Evolutionary conservation across 2,797 vertebrate species (phyloP), one percentile per base, ranked within the genome.

Genomic region (Botia almorhae): DNA sequence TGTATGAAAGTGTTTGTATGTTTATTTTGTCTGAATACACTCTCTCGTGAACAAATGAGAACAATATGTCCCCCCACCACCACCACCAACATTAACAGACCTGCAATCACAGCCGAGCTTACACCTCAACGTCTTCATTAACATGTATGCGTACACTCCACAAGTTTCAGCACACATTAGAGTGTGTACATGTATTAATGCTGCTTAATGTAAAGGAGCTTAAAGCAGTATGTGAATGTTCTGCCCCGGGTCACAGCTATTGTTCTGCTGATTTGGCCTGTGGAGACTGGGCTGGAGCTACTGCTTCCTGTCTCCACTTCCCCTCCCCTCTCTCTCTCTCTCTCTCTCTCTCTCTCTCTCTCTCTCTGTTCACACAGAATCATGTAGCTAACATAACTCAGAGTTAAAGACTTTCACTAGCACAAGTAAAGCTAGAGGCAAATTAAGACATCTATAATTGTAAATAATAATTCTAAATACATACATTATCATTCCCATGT

Each of bases 221-320:
- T 69, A 39, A 65, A 60, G 7, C 73, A 50, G 64, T 63, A 63
- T 78, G 74, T 85, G 81, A 91, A 90, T 90, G 72, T 61, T 58
- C 53, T 76, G 76, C 78, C 92, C 92, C 89, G 91, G 92, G 93
- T 94, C 93, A 93, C 77, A 72, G 87, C 93, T 91, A 95, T 95
- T 95, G 94, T 95, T 95, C 93, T 90, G 86, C 88, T 91, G 91
- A 82, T 70, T 77, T 81, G 73, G 92, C 91, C 92, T 91, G 92
- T 93, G 91, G 93, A 93, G 94, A 92, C 89, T 90, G 91, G 91
- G 91, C 76, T 91, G 92, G 92, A 91, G 91, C 88, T 89, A 89
- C 93, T 92, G 92, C 90, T 94, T 95, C 93, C 94, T 94, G 93
- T 88, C 91, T 91, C 89, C 88, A 89, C 87, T 90, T 90, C 84